phyloP scores from a whole-genome alignment of 2,113 vertebrate genomes.

The Colius striatus region DNA sequence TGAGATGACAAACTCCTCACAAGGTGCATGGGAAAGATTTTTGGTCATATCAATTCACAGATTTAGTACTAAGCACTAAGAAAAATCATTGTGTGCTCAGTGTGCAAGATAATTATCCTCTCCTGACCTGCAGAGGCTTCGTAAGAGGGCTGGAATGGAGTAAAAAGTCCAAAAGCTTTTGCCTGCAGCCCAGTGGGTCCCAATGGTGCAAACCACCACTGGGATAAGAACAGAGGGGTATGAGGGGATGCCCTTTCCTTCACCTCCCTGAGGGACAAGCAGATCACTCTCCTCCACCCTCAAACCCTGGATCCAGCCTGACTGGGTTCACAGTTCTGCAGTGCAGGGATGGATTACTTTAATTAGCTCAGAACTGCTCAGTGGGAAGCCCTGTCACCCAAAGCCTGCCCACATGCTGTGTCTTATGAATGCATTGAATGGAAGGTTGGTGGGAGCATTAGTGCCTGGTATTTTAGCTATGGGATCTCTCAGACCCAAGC shows the following conservation, averaged over 20 bases:
- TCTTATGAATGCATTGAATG: background rate
- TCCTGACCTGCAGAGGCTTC: background rate
- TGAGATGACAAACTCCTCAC: background rate
- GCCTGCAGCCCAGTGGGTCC: background rate
- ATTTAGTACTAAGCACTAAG: background rate
- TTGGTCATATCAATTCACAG: background rate
- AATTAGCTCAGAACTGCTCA: background rate
- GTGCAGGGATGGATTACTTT: background rate
- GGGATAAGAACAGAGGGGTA: background rate
- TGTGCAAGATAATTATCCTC: background rate
- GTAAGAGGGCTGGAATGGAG: background rate
- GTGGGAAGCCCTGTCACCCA: background rate
- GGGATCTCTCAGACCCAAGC: background rate
- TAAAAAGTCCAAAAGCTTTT: background rate
- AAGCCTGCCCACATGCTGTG: rapidly evolving
- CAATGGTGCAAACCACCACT: background rate
- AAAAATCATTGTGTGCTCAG: background rate
- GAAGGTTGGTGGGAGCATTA: background rate
- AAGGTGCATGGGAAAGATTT: background rate
- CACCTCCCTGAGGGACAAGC: background rate
- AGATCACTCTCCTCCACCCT: rapidly evolving
- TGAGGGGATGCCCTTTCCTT: background rate
- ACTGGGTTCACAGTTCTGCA: background rate
- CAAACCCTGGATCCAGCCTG: background rate
- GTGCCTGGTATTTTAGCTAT: background rate